These are phyloP conservation scores for Gulo gulo DNA, from an alignment of 2,113 vertebrate species.

Conservation along the genomic window DNA sequence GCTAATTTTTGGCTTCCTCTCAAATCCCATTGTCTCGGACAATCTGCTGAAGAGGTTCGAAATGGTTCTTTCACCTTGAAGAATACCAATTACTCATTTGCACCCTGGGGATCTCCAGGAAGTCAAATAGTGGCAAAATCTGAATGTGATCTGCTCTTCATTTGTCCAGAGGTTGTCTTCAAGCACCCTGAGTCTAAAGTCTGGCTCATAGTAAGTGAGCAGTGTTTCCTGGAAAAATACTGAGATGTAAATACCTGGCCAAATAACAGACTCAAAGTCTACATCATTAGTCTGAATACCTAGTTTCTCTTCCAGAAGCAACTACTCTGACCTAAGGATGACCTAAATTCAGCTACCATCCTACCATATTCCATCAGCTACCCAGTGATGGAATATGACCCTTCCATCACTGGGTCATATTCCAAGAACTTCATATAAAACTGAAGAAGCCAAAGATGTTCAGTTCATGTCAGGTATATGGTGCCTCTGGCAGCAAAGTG, in stretches of 20 bases:
- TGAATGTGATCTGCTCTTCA: not conserved
- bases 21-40: not conserved
- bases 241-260: not conserved
- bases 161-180: not conserved
- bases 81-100: not conserved
- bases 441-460: not conserved
- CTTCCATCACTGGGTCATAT: not conserved
- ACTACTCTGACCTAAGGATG: slow-evolving; percentile 12
- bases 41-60: not conserved
- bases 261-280: not conserved
- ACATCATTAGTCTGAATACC: not conserved
- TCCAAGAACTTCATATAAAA: not conserved
- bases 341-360: not conserved
- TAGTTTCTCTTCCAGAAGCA: not conserved
- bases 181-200: not conserved
- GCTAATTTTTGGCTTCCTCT: not conserved
- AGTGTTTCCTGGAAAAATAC: not conserved
- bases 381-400: no score
- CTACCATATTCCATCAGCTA: no score
- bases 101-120: not conserved
- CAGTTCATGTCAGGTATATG: not conserved
- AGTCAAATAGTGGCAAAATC: not conserved
- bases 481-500: not conserved
- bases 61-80: not conserved
- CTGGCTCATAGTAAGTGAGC: not conserved